Evolutionary conservation across 1,140 invertebrate genomes (phyloP).

Genomic region (Drosophila rufa): DNA sequence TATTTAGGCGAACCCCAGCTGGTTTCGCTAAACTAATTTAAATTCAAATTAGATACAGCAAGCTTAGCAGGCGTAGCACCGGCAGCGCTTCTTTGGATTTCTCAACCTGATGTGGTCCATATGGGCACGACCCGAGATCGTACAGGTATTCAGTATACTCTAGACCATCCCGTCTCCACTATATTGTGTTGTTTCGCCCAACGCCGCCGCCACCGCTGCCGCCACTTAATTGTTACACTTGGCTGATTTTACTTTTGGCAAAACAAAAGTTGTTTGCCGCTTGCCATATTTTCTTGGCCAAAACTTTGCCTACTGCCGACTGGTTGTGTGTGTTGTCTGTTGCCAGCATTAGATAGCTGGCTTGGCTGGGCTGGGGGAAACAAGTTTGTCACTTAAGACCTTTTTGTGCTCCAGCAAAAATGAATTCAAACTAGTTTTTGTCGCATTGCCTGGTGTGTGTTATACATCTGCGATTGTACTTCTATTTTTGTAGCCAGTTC

Average conservation of each 20-base stretch:
- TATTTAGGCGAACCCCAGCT: conserved; percentile 40
- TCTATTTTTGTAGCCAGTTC: conserved; percentile 48
- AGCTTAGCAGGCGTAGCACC: conserved; percentile 74
- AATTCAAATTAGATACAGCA: conserved; percentile 80
- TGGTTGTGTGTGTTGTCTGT: conserved; percentile 41
- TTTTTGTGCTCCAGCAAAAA: conserved; percentile 75
- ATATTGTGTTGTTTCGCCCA: conserved; percentile 52
- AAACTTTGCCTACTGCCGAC: conserved; percentile 34
- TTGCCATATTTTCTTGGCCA: conserved; percentile 70
- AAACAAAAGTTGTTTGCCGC: conserved; percentile 77
- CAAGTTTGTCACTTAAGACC: conserved; percentile 79
- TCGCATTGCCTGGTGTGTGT: conserved; percentile 44
- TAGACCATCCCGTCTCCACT: conserved; percentile 12
- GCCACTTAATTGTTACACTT: conserved; percentile 83
- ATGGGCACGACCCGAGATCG: conserved; percentile 59
- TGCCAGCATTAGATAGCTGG: conserved; percentile 62
- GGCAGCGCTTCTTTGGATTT: conserved; percentile 76
- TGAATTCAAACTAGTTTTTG: conserved; percentile 76
- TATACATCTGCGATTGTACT: conserved; percentile 41
- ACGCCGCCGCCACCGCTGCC: conserved; percentile 19
- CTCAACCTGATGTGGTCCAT: conserved; percentile 67
- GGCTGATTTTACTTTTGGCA: conserved; percentile 82
- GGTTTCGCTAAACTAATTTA: conserved; percentile 74
- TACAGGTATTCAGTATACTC: conserved; percentile 42
- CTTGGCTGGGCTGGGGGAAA: conserved; percentile 49